These are phyloP conservation scores for Eptesicus fuscus DNA, from an alignment of 2,113 vertebrate species.

Conservation along the genomic window DNA sequence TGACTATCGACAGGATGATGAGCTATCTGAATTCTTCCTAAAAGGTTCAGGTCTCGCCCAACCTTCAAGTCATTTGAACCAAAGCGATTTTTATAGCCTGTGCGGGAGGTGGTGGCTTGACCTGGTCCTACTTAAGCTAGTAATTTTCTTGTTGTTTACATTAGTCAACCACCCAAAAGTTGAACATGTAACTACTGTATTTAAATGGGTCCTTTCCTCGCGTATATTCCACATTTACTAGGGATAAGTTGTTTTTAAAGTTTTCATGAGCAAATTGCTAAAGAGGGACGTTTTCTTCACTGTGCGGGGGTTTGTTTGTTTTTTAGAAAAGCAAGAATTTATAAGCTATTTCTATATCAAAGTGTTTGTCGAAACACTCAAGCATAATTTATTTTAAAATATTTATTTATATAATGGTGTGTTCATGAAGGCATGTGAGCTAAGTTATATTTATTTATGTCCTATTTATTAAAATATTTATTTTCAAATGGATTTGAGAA, in stretches of 20 bases:
- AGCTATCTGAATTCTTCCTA: constrained; percentile 78
- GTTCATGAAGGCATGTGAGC: constrained; percentile 37
- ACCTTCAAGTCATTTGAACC: neutral
- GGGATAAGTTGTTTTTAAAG: neutral
- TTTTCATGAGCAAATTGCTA: neutral
- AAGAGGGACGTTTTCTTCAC: neutral
- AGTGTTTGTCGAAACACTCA: constrained; percentile 21
- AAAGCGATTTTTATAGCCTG: neutral
- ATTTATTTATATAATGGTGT: constrained; percentile 60
- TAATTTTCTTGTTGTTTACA: neutral
- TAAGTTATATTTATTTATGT: constrained; percentile 62
- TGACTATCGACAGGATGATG: constrained; percentile 88
- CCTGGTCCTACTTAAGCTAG: neutral
- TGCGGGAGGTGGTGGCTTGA: neutral
- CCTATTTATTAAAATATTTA: constrained; percentile 74
- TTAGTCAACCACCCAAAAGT: neutral
- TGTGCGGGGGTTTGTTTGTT: neutral
- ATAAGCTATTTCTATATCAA: constrained; percentile 45
- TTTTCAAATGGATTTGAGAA: constrained; percentile 65
- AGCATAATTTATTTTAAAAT: constrained; percentile 56
- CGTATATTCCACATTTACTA: neutral
- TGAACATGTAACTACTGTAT: neutral
- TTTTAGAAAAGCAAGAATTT: neutral
- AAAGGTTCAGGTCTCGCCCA: neutral
- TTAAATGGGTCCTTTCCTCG: neutral